Evolutionary conservation across 1,140 invertebrate genomes (phyloP).

Genomic region (Heliconius nattereri): DNA sequence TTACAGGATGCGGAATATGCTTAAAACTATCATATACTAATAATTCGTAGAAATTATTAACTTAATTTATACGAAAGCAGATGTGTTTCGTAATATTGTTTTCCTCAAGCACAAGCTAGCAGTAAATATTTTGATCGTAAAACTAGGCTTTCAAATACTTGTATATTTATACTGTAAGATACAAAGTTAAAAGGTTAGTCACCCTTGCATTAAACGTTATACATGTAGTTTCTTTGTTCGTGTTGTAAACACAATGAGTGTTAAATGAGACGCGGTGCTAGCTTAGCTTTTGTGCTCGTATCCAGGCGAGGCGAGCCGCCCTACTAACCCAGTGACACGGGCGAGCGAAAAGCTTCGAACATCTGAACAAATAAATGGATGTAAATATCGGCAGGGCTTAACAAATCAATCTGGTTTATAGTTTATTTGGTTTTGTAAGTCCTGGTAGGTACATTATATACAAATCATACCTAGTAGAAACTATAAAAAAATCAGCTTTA

Average conservation of each 20-base stretch:
- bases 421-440: background rate
- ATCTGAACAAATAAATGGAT: conserved; percentile 58
- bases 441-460: background rate
- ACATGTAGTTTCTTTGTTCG: conserved; percentile 24
- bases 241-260: conserved; percentile 37
- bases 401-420: conserved; percentile 10
- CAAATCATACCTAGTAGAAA: background rate
- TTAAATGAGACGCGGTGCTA: conserved; percentile 41
- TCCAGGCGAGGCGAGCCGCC: conserved; percentile 44
- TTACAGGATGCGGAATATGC: conserved; percentile 16
- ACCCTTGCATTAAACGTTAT: conserved; percentile 25
- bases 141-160: background rate
- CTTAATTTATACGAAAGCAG: no score
- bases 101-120: no score
- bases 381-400: conserved; percentile 44
- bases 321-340: conserved; percentile 67
- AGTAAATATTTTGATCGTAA: background rate
- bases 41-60: background rate
- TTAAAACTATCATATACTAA: background rate
- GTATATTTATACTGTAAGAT: background rate
- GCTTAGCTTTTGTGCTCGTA: conserved; percentile 51
- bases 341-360: conserved; percentile 55
- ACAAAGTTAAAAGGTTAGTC: conserved; percentile 11
- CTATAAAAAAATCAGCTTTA: no score
- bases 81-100: background rate